phyloP scores from a whole-genome alignment of 2,888 invertebrate species.

The Oxytorus armatus region DNA sequence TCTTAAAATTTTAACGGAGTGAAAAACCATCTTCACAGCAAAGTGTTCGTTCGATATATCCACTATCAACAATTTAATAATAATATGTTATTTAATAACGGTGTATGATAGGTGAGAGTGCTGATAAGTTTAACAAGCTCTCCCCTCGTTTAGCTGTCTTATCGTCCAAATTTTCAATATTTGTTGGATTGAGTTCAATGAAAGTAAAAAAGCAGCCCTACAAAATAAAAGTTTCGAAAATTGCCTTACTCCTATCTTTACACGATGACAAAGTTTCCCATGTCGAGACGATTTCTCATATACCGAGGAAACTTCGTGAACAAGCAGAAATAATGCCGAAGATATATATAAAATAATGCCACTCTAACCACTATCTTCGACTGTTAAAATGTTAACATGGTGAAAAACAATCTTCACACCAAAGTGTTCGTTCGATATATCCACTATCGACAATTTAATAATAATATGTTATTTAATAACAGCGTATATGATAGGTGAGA shows the following conservation, averaged over 20 bases:
- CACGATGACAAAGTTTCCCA: neutral
- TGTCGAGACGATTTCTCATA: neutral
- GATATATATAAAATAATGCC: too few relatives aligned
- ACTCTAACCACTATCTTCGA: neutral
- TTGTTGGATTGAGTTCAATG: too few relatives aligned
- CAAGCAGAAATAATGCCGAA: neutral
- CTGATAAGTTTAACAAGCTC: too few relatives aligned
- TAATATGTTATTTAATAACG: too few relatives aligned
- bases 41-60: neutral
- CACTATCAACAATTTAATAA: constrained; percentile 21
- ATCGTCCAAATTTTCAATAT: too few relatives aligned
- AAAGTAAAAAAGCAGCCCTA: too few relatives aligned
- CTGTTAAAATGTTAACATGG: neutral
- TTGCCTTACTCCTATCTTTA: too few relatives aligned
- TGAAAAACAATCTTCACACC: neutral
- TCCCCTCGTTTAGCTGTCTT: too few relatives aligned
- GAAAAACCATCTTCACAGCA: constrained; percentile 9
- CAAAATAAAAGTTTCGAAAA: too few relatives aligned
- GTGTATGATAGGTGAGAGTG: too few relatives aligned
- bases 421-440: neutral
- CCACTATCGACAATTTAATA: neutral
- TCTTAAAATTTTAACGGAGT: neutral
- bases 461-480: neutral
- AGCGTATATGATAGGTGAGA: neutral
- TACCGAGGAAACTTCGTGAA: neutral